Evolutionary conservation across 2,113 vertebrate genomes (phyloP).

Genomic region (Muscicapa adusta): DNA sequence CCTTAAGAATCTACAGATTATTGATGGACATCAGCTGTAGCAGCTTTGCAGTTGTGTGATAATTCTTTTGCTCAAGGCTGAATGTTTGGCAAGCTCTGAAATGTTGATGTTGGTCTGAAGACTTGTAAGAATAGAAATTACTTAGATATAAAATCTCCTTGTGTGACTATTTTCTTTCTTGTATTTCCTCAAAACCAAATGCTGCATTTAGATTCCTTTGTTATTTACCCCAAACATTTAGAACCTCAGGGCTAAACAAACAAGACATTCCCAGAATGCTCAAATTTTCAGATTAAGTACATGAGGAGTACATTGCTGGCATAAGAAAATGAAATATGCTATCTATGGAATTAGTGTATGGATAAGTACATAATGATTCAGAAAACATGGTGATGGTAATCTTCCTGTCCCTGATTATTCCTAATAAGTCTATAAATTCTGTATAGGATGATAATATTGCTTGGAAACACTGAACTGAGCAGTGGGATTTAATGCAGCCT

Average conservation of each 20-base stretch:
- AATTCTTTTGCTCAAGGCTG: neutral
- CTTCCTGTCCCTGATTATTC: neutral
- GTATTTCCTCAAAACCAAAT: neutral
- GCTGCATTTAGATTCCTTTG: neutral
- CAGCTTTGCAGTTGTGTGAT: neutral
- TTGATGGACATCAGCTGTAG: neutral
- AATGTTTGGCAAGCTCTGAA: neutral
- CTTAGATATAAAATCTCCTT: neutral
- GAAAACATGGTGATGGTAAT: neutral
- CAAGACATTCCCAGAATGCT: neutral
- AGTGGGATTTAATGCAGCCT: neutral
- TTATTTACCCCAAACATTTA: constrained; percentile 10
- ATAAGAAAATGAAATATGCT: neutral
- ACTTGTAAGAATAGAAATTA: neutral
- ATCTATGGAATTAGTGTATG: neutral
- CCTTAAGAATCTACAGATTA: neutral
- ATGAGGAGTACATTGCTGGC: neutral
- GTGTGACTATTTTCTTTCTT: neutral
- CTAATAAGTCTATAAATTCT: neutral
- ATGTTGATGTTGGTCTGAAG: neutral
- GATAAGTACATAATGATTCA: neutral
- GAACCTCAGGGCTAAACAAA: constrained; percentile 44
- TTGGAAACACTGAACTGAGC: neutral
- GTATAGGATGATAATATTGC: neutral
- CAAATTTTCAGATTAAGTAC: neutral